These are phyloP conservation scores for Crypturellus undulatus DNA, from an alignment of 2,113 vertebrate species.

Conservation along the genomic window DNA sequence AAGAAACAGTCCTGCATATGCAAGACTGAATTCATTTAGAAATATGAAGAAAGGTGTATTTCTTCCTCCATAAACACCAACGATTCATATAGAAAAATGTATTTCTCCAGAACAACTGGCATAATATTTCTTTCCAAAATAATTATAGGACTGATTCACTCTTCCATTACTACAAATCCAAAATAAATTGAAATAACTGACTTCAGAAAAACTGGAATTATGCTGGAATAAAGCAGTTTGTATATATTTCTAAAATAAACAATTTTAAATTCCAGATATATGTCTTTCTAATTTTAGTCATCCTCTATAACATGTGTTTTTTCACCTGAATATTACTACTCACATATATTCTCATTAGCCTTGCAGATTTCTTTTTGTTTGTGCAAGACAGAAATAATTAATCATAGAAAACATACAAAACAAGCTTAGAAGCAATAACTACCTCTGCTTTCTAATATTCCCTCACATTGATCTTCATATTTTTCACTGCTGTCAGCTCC, in stretches of 20 bases:
- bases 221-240: constrained; percentile 5
- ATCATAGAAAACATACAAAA: background rate
- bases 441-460: background rate
- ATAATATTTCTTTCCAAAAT: background rate
- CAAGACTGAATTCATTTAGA: constrained; percentile 48
- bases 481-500: background rate
- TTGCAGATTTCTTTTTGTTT: background rate
- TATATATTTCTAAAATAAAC: constrained; percentile 30
- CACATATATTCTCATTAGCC: background rate
- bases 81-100: background rate
- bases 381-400: background rate
- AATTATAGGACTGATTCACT: constrained; percentile 30
- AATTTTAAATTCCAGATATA: background rate
- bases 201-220: constrained; percentile 30
- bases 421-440: background rate
- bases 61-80: background rate
- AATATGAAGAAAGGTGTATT: background rate
- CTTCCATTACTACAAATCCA: background rate
- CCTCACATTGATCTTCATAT: background rate
- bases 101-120: background rate
- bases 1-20: constrained; percentile 31
- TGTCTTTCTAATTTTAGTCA: constrained; percentile 1
- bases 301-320: background rate
- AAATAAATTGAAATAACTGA: constrained; percentile 49
- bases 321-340: background rate